phyloP scores from a whole-genome alignment of 53 echinoderm and acorn worm genomes.

The Antedon mediterranea region DNA sequence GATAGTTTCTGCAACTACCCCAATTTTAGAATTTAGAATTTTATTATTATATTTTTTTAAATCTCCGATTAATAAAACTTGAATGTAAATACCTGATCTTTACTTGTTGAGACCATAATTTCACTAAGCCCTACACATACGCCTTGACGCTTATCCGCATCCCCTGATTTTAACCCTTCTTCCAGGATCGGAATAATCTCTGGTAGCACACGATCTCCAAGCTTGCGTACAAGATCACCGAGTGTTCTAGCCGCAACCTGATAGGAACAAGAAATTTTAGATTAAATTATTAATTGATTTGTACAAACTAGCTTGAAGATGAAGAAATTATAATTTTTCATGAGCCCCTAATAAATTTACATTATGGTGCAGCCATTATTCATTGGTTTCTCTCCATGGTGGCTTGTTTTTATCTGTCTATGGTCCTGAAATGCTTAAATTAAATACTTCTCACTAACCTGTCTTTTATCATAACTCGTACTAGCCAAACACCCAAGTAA shows the following conservation, averaged over 20 bases:
- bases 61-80: not conserved
- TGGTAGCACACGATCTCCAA: conserved; percentile 82
- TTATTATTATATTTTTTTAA: no score
- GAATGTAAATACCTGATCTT: conserved; percentile 39
- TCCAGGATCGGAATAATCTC: conserved; percentile 92
- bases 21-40: no score
- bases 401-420: no score
- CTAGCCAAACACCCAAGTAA: conserved; percentile 88
- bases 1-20: no score
- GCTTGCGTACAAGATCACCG: conserved; percentile 87
- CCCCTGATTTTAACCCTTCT: conserved; percentile 67
- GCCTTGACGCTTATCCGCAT: conserved; percentile 90
- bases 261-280: not conserved
- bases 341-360: no score
- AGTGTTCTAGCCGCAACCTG: conserved; percentile 94
- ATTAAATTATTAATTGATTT: no score
- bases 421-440: no score
- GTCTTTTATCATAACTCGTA: conserved; percentile 96
- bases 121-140: conserved; percentile 92
- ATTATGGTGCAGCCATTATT: no score
- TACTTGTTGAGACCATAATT: conserved; percentile 91
- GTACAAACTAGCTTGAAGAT: no score
- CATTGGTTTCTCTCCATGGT: no score
- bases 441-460: conserved; percentile 21
- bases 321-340: no score